Percentiles rank a stretch among this genome's conserved stretches.
Evolutionary conservation across 2,888 invertebrate species (phyloP).

Genomic region (Gryllus longicercus): DNA sequence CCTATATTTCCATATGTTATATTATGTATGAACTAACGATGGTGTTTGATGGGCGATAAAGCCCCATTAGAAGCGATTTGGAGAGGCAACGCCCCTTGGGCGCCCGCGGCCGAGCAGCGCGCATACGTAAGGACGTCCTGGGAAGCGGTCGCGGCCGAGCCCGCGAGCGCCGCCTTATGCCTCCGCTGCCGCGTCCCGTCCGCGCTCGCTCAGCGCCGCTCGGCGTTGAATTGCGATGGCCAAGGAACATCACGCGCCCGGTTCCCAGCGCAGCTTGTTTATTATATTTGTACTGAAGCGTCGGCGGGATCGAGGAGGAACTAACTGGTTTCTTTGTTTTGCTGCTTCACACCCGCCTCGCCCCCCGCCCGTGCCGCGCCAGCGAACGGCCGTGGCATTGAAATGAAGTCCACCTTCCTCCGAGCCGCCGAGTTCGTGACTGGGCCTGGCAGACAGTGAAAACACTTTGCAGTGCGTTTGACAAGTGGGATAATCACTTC

Average conservation of each 20-base stretch:
- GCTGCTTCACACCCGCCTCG: neutral
- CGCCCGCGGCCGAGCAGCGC: too few species aligned
- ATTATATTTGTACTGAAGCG: neutral
- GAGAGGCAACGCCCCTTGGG: too few species aligned
- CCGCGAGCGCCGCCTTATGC: neutral
- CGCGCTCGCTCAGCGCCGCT: neutral
- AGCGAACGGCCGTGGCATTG: neutral
- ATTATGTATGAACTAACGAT: too few species aligned
- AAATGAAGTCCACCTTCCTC: neutral
- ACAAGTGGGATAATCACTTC: conserved; percentile 17
- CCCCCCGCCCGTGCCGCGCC: neutral
- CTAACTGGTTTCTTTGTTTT: conserved; percentile 7
- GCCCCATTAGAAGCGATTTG: too few species aligned
- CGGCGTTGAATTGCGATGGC: neutral
- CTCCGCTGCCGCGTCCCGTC: neutral
- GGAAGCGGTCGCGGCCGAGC: neutral
- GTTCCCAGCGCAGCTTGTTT: neutral
- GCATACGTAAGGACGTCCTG: neutral
- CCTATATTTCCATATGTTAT: too few species aligned
- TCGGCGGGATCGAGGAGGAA: neutral
- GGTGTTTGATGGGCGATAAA: too few species aligned
- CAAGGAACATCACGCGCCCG: neutral
- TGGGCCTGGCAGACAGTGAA: conserved; percentile 2
- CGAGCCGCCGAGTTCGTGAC: neutral
- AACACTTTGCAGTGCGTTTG: neutral